Evolutionary conservation across 2,888 invertebrate genomes (phyloP), one percentile per base, ranked within the genome.

Genomic region (Argyra leucocephala): DNA sequence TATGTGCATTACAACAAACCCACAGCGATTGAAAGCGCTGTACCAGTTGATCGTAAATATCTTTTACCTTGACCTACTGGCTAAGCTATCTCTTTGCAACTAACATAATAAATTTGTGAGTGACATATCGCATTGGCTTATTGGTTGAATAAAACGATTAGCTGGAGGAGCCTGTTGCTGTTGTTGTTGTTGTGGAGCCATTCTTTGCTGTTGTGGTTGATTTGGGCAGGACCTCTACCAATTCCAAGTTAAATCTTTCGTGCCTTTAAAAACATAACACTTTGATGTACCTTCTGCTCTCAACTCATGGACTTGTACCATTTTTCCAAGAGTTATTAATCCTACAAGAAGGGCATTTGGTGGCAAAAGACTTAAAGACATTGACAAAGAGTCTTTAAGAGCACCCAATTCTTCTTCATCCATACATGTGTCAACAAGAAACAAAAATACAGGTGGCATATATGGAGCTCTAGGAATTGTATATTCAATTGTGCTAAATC

Each of bases 221-320:
- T 83, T 85, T 36, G 83, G 69, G 75, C 72, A 5, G 74, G 72
- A 15, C 83, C 83, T 68, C 86, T 85, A 12, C 90, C 90, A 71
- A 91, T 88, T 57, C 89, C 91, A 62, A 95, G 89, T 87, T 65
- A 98, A 84, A 80, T 99, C 99, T 82, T 99, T 99, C 1, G 96
- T 96, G 63, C 99, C 99, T 71, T 97, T 88, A 80, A 99, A 99
- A 22, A 99, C 98, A 76, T 92, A 99, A 75, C 96, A 96, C 78
- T 96, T 95, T 68, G 95, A 93, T 75, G 94, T 93, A 24, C 96
- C 96, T 76, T 95, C 96, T 67, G 91, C 90, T 7, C 87, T 87
- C 65, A 99, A 82, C 80, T 99, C 99, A 82, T 99, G 99, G 61
- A 99, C 91, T 80, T 98, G 96, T 15, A 99, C 95, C 95, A 98